Base-by-base conservation (phyloP, 2,888 invertebrate genomes). In the Pseudanteris insignis region DNA sequence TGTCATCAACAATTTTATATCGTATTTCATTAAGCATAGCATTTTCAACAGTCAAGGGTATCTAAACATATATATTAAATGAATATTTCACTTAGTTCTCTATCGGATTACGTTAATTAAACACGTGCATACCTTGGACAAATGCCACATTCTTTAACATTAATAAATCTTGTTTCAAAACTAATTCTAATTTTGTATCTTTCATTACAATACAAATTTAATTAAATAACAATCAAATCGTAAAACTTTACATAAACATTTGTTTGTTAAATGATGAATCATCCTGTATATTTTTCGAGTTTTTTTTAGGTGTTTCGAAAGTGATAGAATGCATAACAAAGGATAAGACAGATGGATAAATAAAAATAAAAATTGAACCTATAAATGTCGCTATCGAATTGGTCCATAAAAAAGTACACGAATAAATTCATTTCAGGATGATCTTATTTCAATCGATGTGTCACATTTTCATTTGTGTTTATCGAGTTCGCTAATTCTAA, bases 271-370 rank as follows among this genome's bases (percentile, higher is more conserved):
- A 15, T 25, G n/a, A 33, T 50, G 34, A 40, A 50, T 51, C 41
- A 51, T 51, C 51, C 51, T 33, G 51, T 51, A 51, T 51, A 51
- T 41, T 41, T 21, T n/a, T n/a, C n/a, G n/a, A n/a, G n/a, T n/a
- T n/a, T n/a, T n/a, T n/a, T n/a, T n/a, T n/a, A n/a, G n/a, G n/a
- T n/a, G n/a, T n/a, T n/a, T n/a, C n/a, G n/a, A n/a, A n/a, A n/a
- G n/a, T n/a, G n/a, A n/a, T n/a, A n/a, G n/a, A n/a, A n/a, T n/a
- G n/a, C n/a, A n/a, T n/a, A n/a, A n/a, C n/a, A n/a, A n/a, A n/a
- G n/a, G n/a, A n/a, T n/a, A n/a, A n/a, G n/a, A n/a, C n/a, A n/a
- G n/a, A n/a, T n/a, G n/a, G n/a, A n/a, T n/a, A 30, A 13, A 13
- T 18, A 30, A 30, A 24, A 13, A n/a, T n/a, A n/a, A n/a, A n/a